Base-by-base conservation (phyloP, 1,140 invertebrate genomes). In the Nasonia giraulti region DNA sequence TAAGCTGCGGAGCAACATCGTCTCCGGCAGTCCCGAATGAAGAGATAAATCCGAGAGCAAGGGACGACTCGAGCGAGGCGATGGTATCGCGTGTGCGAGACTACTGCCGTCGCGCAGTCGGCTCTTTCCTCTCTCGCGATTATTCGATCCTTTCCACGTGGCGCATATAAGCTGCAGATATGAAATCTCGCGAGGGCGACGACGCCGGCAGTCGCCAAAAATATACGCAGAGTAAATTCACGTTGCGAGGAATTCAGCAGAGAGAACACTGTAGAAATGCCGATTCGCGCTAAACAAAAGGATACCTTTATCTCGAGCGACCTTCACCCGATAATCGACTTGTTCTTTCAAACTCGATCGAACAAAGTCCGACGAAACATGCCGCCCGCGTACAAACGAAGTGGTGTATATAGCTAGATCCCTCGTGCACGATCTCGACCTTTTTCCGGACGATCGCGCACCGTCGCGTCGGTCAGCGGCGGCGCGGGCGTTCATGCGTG, bases 31-130 rank as follows among this genome's bases (percentile, higher is more conserved):
- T 76, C 20, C 11, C 73, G 73, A 82, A 82, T 76, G 47, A 76
- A 76, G 82, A 77, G 82, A 83, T 77, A 83, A 83, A 69, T 83
- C n/a, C 50, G 2, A 68, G 55, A 31, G 62, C 17, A 44, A 69
- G 47, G 37, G 62, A 83, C 55, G 33, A 50, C 3, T 14, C 11
- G 12, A 50, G 47, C 11, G 47, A 14, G 47, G 40, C 75, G 74
- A 83, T 83, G 33, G 55, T 82, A 82, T 82, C 80, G 17, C 33
- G 10, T n/a, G 27, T n/a, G 69, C 55, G 55, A 62, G 55, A 20
- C 55, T 62, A 20, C 55, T 62, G 55, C 55, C 55, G 55, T 12
- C 50, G 55, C 14, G 55, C 0, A 12, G 55, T 20, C 17, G 6
- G 20, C 20, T 0, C 55, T 62, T 8, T 44, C 40, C n/a, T n/a